Conservation (phyloP, 2,113 vertebrate species). For the Paradisaea rubra region DNA sequence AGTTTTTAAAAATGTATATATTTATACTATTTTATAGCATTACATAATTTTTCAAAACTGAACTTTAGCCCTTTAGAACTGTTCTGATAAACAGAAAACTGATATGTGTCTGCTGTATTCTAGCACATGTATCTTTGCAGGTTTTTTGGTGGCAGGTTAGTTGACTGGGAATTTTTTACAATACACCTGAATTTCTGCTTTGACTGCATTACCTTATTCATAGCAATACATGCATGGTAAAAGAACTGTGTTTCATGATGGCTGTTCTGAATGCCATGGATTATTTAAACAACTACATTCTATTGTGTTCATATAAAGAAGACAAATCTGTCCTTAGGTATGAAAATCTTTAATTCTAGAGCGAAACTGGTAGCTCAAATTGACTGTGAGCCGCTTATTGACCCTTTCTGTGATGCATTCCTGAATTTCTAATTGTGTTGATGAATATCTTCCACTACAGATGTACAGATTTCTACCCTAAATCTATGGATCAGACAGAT, state of each 20-base stretch:
- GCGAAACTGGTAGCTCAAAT: neutral
- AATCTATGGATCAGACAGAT: neutral
- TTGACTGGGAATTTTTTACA: neutral
- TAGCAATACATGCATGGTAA: neutral
- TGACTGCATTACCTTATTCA: neutral
- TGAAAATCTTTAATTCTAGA: neutral
- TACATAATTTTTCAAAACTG: neutral
- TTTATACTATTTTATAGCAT: neutral
- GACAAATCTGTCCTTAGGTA: neutral
- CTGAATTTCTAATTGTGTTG: neutral
- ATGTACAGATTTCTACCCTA: neutral
- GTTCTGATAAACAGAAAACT: neutral
- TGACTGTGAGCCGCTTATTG: neutral
- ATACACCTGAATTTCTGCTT: neutral
- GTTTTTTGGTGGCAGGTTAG: neutral
- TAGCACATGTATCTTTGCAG: neutral
- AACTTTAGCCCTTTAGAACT: neutral
- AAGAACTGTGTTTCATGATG: neutral
- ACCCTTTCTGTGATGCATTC: neutral
- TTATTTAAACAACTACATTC: neutral
- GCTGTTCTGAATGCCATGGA: neutral
- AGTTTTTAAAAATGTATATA: fast-evolving
- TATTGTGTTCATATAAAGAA: neutral
- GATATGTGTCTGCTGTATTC: neutral
- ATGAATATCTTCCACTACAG: neutral